phyloP scores from a whole-genome alignment of 2,888 invertebrate genomes.

The Mactromeris polynyma region DNA sequence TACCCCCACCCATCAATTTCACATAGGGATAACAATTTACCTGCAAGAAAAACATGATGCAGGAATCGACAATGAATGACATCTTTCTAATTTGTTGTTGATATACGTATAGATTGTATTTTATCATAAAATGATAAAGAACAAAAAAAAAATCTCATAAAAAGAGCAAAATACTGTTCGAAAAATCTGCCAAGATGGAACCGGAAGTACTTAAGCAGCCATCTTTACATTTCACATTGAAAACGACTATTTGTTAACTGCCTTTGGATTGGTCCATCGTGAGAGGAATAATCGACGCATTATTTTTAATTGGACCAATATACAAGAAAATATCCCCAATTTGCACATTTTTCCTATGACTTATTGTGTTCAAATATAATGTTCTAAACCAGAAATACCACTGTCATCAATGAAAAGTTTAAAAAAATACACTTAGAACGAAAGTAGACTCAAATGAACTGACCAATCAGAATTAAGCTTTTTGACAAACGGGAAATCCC shows the following conservation, averaged over 20 bases:
- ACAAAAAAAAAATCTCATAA: neutral
- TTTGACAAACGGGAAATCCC: slow-evolving; percentile 40
- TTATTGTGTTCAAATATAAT: neutral
- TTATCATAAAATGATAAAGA: neutral
- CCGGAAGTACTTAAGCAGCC: slow-evolving; percentile 31
- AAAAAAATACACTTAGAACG: neutral
- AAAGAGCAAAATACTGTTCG: neutral
- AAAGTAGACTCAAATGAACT: neutral
- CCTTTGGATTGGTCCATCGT: neutral
- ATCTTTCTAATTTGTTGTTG: slow-evolving; percentile 88
- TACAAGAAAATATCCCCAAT: neutral
- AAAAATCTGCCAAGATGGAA: slow-evolving; percentile 31
- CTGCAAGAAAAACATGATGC: slow-evolving; percentile 94
- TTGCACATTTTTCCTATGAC: neutral
- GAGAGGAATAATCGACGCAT: neutral
- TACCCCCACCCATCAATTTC: slow-evolving; percentile 37
- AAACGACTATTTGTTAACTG: neutral
- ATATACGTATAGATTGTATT: neutral
- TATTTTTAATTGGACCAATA: neutral
- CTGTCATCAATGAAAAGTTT: neutral
- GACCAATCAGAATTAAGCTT: slow-evolving; percentile 51
- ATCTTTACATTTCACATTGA: neutral
- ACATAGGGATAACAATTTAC: slow-evolving; percentile 86
- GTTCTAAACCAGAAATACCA: neutral
- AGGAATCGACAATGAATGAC: slow-evolving; percentile 94